Percentiles rank a stretch among this genome's conserved stretches.
Evolutionary conservation across 2,113 vertebrate species (phyloP).

Genomic region (Patagioenas fasciata): DNA sequence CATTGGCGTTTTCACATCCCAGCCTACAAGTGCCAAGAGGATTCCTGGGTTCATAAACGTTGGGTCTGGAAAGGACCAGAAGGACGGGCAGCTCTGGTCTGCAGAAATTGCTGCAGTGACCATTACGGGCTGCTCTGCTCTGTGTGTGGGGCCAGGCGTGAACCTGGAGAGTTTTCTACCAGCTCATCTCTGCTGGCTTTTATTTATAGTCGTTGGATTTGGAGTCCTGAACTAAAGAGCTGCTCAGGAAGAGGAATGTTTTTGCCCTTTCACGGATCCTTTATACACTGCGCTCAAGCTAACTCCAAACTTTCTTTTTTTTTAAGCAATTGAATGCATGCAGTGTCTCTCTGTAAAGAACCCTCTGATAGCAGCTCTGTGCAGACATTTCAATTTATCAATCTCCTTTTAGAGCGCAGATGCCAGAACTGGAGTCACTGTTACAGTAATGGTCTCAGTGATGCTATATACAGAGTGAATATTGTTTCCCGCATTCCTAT

Average conservation of each 20-base stretch:
- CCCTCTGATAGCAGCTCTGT: not conserved
- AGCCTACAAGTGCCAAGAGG: not conserved
- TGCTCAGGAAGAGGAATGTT: slow-evolving; percentile 43
- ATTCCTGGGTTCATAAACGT: not conserved
- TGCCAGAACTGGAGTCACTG: not conserved
- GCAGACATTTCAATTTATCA: slow-evolving; percentile 5
- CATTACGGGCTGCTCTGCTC: fast-evolving
- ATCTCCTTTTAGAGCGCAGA: not conserved
- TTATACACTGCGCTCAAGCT: not conserved
- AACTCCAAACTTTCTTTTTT: not conserved
- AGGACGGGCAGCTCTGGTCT: not conserved
- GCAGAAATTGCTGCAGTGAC: not conserved
- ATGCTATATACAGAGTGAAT: not conserved
- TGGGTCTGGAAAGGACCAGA: not conserved
- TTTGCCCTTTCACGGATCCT: slow-evolving; percentile 31
- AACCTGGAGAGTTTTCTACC: not conserved
- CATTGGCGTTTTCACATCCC: not conserved
- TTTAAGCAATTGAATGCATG: not conserved
- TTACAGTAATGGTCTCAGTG: not conserved
- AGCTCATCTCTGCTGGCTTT: not conserved
- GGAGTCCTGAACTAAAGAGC: not conserved
- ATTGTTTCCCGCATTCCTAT: not conserved
- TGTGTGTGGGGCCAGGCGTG: fast-evolving
- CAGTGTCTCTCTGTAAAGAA: not conserved
- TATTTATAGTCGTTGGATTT: not conserved